Conservation (phyloP, 2,113 vertebrate species). For the Orthonyx spaldingii region DNA sequence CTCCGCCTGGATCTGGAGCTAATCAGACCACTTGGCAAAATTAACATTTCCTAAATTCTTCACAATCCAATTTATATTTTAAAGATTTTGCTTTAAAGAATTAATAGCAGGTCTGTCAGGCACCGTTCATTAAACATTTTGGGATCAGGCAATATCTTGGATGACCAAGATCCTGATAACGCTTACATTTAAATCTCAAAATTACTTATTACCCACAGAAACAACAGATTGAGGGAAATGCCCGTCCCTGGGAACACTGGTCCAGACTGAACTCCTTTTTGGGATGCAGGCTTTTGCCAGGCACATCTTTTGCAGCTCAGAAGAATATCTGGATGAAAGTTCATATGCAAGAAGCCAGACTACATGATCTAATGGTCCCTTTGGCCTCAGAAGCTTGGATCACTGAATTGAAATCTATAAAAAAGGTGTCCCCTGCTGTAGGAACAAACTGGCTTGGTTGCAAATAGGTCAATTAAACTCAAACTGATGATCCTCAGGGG, state of each 20-base stretch:
- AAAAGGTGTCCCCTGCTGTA: not conserved
- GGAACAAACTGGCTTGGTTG: not conserved
- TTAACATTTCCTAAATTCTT: not conserved
- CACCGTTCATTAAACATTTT: not conserved
- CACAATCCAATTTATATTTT: not conserved
- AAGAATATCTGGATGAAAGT: not conserved
- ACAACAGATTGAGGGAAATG: not conserved
- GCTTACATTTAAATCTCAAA: not conserved
- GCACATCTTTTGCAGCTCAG: not conserved
- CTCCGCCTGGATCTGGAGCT: slow-evolving; percentile 10
- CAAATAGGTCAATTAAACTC: slow-evolving; percentile 1
- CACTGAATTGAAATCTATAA: not conserved
- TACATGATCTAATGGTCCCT: not conserved
- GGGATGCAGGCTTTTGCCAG: not conserved
- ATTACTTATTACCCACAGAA: not conserved
- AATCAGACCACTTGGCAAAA: not conserved
- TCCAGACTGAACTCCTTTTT: not conserved
- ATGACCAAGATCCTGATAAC: not conserved
- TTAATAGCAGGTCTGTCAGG: not conserved
- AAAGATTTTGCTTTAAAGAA: not conserved
- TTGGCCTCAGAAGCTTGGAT: not conserved
- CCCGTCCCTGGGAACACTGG: not conserved
- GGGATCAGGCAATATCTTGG: not conserved
- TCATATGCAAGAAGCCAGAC: not conserved
- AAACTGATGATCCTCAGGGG: not conserved